phyloP scores from a whole-genome alignment of 2,113 vertebrate species.

The Hiodon alosoides region DNA sequence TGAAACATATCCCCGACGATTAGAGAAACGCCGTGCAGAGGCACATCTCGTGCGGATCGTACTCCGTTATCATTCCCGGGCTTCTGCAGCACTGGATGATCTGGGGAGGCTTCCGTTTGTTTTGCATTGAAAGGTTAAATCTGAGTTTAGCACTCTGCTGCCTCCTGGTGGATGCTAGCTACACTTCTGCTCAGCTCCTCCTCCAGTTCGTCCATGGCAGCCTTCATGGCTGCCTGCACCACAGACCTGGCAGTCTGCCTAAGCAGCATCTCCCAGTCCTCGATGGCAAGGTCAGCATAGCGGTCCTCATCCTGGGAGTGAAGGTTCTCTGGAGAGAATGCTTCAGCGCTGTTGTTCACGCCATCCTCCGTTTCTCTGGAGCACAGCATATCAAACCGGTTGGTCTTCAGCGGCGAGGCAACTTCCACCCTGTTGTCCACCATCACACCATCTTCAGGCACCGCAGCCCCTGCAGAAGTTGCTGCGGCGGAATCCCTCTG shows the following conservation, averaged over 20 bases:
- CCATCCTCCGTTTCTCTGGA: not conserved
- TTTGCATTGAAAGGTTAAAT: not conserved
- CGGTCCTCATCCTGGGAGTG: not conserved
- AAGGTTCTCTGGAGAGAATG: not conserved
- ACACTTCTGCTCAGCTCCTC: conserved; percentile 11
- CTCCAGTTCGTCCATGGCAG: conserved; percentile 27
- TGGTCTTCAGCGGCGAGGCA: not conserved
- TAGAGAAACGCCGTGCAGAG: too few relatives aligned
- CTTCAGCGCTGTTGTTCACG: not conserved
- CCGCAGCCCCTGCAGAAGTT: not conserved
- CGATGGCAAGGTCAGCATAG: not conserved
- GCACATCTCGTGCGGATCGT: too few relatives aligned
- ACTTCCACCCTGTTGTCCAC: not conserved
- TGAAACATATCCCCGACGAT: too few relatives aligned
- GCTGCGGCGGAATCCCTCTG: not conserved
- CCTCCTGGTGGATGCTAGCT: not conserved
- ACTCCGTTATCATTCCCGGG: not conserved
- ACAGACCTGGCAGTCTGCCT: conserved; percentile 27
- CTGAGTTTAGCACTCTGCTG: conserved; percentile 5
- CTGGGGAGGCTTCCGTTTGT: not conserved
- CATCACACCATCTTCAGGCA: not conserved
- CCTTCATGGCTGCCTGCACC: conserved; percentile 31
- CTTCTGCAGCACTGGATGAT: not conserved
- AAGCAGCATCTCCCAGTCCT: conserved; percentile 17
- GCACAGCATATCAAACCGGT: not conserved